Evolutionary conservation across 1,140 invertebrate species (phyloP).

Genomic region (Caenorhabditis tropicalis): DNA sequence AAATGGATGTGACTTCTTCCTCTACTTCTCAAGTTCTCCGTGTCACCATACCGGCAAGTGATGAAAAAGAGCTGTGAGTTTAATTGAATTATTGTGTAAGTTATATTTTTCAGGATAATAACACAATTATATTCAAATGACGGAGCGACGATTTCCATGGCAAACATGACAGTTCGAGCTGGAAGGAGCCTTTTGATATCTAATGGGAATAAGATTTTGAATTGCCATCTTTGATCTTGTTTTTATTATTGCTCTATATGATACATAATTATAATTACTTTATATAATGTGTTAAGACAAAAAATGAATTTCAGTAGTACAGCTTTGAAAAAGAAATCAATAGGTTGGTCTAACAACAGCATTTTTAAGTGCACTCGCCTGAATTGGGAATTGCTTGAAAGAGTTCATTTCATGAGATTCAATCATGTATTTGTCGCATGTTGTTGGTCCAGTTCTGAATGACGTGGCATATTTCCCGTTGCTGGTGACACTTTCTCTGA

Average conservation of each 20-base stretch:
- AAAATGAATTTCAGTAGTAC: neutral
- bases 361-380: neutral
- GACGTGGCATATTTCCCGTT: neutral
- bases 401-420: neutral
- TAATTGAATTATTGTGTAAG: no score
- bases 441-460: neutral
- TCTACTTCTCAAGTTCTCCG: neutral
- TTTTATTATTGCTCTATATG: neutral
- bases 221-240: neutral
- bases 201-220: neutral
- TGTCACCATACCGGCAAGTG: neutral
- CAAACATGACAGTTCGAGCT: conserved; percentile 28
- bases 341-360: neutral
- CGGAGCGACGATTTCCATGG: neutral
- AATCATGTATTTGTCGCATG: neutral
- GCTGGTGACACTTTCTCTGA: neutral
- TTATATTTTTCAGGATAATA: neutral
- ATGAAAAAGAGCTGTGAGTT: neutral
- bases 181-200: conserved; percentile 20
- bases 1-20: neutral
- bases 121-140: conserved; percentile 11
- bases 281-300: no score
- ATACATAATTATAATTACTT: no score
- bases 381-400: neutral
- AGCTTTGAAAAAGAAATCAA: neutral